Evolutionary conservation across 2,888 invertebrate genomes (phyloP), one percentile per base, ranked within the genome.

Genomic region (Artemia sinica): DNA sequence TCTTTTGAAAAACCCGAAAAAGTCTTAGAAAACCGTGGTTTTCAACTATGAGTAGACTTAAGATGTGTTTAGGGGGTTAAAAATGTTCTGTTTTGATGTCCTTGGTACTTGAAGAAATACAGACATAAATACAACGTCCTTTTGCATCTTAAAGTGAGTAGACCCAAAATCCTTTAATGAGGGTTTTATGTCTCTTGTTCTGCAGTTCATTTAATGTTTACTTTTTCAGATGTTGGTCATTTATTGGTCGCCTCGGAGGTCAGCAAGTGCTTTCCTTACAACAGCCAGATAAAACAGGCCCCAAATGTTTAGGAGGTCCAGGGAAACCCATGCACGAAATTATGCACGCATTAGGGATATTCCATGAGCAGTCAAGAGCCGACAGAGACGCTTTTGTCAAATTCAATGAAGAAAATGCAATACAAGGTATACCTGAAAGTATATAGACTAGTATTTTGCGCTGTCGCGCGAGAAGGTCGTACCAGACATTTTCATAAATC

Each of bases 281-380:
- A 75, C 80, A 82, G 0, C 85, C 85, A 0, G 84, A 85, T 73
- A 77, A 79, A 12, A 79, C 75, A 4, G 83, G 85, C 14, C 81
- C 82, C 0, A 85, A 85, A 72, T 86, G 86, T 75, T 80, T 86
- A 66, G 84, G 84, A 65, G 82, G 78, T 50, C 84, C 85, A 75
- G 87, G 88, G 0, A 82, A 86, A 71, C 84, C 88, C n/a, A 84
- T 88, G 73, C 89, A 89, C 76, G 89, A 89, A 77, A 77, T 89
- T 51, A 84, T 89, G 83, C 89, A 89, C 74, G 85, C 86, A 0
- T 79, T 88, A n/a, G 88, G 89, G 10, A 84, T 89, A 71, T 88
- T 87, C 77, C 89, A 89, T 75, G 89, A 89, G 75, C 89, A 89
- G 74, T 86, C 85, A 0, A 78, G 89, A 70, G 83, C 85, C 66